Evolutionary conservation across 2,888 invertebrate species (phyloP).

Genomic region (Andricus curvator): DNA sequence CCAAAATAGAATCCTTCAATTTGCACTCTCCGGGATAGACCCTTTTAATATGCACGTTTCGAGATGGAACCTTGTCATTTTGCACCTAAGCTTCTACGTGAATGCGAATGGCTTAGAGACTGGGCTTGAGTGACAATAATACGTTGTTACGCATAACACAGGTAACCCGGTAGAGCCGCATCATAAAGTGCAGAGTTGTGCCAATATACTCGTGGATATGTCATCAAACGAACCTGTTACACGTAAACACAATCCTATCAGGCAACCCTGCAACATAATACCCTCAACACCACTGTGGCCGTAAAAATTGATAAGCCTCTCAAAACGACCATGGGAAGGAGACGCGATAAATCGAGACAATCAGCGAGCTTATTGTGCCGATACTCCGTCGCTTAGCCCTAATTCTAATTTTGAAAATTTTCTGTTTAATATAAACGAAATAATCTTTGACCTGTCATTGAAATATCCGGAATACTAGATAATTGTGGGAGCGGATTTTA

Average conservation of each 20-base stretch:
- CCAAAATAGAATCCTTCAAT: too few relatives aligned
- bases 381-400: conserved; percentile 48
- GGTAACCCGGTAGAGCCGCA: conserved; percentile 10
- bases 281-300: conserved; percentile 46
- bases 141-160: conserved; percentile 4
- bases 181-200: conserved; percentile 26
- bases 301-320: conserved; percentile 70
- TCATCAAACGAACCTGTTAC: conserved; percentile 56
- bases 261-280: conserved; percentile 49
- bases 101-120: neutral
- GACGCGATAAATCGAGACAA: conserved; percentile 66
- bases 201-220: conserved; percentile 18
- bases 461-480: too few relatives aligned
- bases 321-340: conserved; percentile 58
- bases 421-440: too few relatives aligned
- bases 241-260: conserved; percentile 57
- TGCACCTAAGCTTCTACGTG: neutral
- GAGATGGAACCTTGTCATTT: neutral
- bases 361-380: conserved; percentile 65
- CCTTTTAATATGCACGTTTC: too few relatives aligned
- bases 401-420: too few relatives aligned
- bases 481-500: too few relatives aligned
- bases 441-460: too few relatives aligned
- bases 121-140: conserved; percentile 20
- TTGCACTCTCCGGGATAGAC: too few relatives aligned